Evolutionary conservation across 2,888 invertebrate genomes (phyloP).

Genomic region (Cactoblastis cactorum): DNA sequence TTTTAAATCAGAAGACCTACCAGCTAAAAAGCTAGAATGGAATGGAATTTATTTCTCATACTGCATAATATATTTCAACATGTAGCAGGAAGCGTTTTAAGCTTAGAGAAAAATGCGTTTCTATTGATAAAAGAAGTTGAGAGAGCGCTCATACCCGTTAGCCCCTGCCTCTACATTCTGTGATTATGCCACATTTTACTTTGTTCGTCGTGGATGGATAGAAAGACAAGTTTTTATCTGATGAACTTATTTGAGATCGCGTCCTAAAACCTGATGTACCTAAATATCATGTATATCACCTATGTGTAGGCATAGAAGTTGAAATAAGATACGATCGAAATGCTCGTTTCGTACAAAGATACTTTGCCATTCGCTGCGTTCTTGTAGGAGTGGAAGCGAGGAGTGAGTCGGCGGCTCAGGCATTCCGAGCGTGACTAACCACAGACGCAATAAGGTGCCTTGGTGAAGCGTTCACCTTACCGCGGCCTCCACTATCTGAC

Average conservation of each 20-base stretch:
- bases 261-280: background rate
- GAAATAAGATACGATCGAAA: background rate
- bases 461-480: constrained; percentile 64
- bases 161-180: background rate
- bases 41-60: background rate
- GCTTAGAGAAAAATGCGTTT: background rate
- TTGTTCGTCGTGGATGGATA: background rate
- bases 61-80: background rate
- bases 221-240: constrained; percentile 7
- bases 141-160: background rate
- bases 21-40: too few species aligned
- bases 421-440: constrained; percentile 71
- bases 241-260: constrained; percentile 15
- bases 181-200: background rate
- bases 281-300: background rate
- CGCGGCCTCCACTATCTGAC: constrained; percentile 60
- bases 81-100: background rate
- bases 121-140: background rate
- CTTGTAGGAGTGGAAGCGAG: constrained; percentile 45
- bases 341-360: background rate
- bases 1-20: too few species aligned
- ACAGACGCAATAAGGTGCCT: constrained; percentile 43
- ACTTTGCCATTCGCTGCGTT: constrained; percentile 33
- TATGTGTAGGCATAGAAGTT: background rate
- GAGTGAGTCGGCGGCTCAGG: constrained; percentile 46